Percentiles rank a stretch among this genome's conserved stretches.
These are phyloP conservation scores for Platalea minor DNA, from an alignment of 2,797 vertebrate genomes.

Conservation along the genomic window DNA sequence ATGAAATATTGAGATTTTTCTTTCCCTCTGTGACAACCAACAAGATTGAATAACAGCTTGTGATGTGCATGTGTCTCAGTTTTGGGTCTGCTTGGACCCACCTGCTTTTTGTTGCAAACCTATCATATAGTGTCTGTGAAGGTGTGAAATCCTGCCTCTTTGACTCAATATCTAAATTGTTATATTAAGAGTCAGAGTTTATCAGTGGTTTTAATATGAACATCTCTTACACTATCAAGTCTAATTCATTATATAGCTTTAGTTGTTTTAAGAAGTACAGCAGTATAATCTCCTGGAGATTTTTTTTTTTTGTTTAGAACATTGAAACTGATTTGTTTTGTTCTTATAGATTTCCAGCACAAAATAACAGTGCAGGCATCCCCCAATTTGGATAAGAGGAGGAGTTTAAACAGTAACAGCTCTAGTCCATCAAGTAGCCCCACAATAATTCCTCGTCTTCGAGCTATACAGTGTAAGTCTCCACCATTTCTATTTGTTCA, in stretches of 20 bases:
- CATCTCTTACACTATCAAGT: neutral
- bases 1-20: neutral
- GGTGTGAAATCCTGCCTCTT: neutral
- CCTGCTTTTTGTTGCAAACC: neutral
- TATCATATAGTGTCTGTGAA: neutral
- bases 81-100: neutral
- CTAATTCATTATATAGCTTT: neutral
- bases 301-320: neutral
- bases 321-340: neutral
- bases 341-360: conserved; percentile 89
- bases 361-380: conserved; percentile 97
- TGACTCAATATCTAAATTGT: neutral
- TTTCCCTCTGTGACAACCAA: neutral
- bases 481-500: neutral
- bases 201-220: neutral
- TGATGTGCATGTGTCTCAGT: neutral
- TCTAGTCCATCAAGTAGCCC: conserved; percentile 93
- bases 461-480: conserved; percentile 91
- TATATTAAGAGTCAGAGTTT: neutral
- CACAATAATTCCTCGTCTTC: conserved; percentile 89
- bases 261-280: neutral
- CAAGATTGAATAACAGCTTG: neutral
- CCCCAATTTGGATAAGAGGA: conserved; percentile 90
- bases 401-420: conserved; percentile 88
- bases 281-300: neutral